These are phyloP conservation scores for Drosophila atripex DNA, from an alignment of 2,888 invertebrate genomes.

Conservation along the genomic window DNA sequence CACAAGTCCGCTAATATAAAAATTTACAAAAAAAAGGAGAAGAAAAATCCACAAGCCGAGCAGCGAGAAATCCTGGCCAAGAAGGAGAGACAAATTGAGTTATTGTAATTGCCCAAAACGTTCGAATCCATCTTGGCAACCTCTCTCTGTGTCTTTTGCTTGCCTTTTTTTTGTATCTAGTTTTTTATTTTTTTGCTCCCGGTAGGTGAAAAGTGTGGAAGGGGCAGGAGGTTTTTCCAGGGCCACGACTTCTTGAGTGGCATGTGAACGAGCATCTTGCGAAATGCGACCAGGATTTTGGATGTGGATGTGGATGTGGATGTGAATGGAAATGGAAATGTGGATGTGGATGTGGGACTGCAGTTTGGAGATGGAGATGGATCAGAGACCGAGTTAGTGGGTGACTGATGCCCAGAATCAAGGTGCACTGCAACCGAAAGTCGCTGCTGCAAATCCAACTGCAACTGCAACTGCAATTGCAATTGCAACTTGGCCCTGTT, in stretches of 20 bases:
- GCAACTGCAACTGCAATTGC: conserved; percentile 26
- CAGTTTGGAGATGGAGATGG: conserved; percentile 6
- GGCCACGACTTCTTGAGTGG: conserved; percentile 77
- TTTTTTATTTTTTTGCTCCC: neutral
- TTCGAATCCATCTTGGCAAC: conserved; percentile 69
- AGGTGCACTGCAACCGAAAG: conserved; percentile 76
- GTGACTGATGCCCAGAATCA: conserved; percentile 73
- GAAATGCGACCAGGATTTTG: conserved; percentile 67
- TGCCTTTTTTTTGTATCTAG: neutral
- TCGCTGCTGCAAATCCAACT: conserved; percentile 38
- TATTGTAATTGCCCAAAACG: conserved; percentile 78
- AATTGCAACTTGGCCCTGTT: conserved; percentile 51
- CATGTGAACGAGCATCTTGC: conserved; percentile 74
- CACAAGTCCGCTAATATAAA: conserved; percentile 27
- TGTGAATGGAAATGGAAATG: too few relatives aligned
- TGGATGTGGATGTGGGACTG: conserved; percentile 11
- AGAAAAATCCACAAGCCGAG: conserved; percentile 6
- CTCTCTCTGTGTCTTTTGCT: conserved; percentile 41
- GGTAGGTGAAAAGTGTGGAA: conserved; percentile 15
- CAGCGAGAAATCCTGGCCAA: conserved; percentile 10
- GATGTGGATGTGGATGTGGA: conserved; percentile 6
- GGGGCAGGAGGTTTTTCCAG: conserved; percentile 19
- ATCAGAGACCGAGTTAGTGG: conserved; percentile 60
- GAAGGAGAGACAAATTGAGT: conserved; percentile 65
- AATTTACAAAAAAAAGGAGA: conserved; percentile 1